Evolutionary conservation across 92 coral and sea anemone genomes (phyloP).

Genomic region (Meandrina meandrites): DNA sequence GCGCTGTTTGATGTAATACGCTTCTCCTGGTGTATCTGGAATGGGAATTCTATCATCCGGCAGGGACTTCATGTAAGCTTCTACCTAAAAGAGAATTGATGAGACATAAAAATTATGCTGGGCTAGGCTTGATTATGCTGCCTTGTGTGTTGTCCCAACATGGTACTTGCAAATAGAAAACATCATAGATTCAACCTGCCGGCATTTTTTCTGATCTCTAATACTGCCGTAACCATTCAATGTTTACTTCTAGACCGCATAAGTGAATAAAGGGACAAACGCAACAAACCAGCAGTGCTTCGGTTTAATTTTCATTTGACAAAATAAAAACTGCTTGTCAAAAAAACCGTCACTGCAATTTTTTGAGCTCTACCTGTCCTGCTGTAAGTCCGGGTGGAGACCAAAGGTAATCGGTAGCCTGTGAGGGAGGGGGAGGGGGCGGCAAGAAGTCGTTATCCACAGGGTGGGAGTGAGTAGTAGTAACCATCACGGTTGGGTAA

Average conservation of each 20-base stretch:
- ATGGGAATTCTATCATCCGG: conserved; percentile 79
- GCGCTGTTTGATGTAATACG: conserved; percentile 68
- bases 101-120: background rate
- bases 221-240: no score
- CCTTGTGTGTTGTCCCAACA: background rate
- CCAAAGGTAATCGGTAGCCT: conserved; percentile 81
- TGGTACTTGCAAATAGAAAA: no score
- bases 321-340: background rate
- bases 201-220: no score
- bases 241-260: no score
- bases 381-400: conserved; percentile 84
- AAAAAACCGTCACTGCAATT: background rate
- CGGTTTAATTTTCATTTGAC: no score
- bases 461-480: conserved; percentile 16
- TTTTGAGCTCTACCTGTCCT: conserved; percentile 73
- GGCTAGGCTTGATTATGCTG: background rate
- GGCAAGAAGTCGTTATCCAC: conserved; percentile 48
- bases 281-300: no score
- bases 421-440: conserved; percentile 80
- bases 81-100: conserved; percentile 44
- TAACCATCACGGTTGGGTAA: conserved; percentile 5
- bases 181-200: no score
- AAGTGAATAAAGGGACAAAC: no score
- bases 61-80: conserved; percentile 76
- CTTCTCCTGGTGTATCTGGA: conserved; percentile 67